A percentile compares a stretch with the other conserved stretches of the same genome.
Evolutionary conservation across 2,888 invertebrate species (phyloP).

Genomic region (Cataglyphis albicans): DNA sequence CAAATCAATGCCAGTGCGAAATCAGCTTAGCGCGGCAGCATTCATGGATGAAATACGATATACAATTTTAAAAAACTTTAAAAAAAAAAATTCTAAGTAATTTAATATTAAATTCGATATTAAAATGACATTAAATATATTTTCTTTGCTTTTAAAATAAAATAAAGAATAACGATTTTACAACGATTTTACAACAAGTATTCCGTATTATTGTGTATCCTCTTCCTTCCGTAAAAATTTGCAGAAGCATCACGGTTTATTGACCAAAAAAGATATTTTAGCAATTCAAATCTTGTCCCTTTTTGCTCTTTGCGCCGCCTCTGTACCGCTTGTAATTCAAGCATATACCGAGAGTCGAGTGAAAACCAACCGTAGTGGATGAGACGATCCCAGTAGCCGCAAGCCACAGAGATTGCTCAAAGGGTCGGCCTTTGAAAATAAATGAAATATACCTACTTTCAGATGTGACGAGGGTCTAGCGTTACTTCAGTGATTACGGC

Average conservation of each 20-base stretch:
- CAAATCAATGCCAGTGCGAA: background rate
- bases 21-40: background rate
- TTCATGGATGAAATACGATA: background rate
- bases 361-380: constrained; percentile 56
- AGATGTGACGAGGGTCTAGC: constrained; percentile 62
- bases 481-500: constrained; percentile 60
- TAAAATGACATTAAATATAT: background rate
- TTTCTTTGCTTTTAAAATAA: background rate
- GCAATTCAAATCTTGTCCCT: constrained; percentile 55
- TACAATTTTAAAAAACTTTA: background rate
- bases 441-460: constrained; percentile 56
- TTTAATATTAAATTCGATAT: constrained; percentile 1
- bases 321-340: constrained; percentile 49
- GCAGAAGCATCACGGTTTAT: constrained; percentile 42
- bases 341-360: constrained; percentile 45
- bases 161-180: background rate
- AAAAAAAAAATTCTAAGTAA: background rate
- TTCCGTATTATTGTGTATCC: background rate
- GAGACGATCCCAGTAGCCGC: constrained; percentile 58
- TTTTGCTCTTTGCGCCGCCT: constrained; percentile 45
- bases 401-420: constrained; percentile 59
- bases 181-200: background rate
- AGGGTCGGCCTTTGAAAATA: constrained; percentile 61
- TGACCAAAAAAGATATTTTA: constrained; percentile 45
- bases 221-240: constrained; percentile 38